Evolutionary conservation across 2,113 vertebrate genomes (phyloP), one percentile per base, ranked within the genome.

Genomic region (Galbula dea): DNA sequence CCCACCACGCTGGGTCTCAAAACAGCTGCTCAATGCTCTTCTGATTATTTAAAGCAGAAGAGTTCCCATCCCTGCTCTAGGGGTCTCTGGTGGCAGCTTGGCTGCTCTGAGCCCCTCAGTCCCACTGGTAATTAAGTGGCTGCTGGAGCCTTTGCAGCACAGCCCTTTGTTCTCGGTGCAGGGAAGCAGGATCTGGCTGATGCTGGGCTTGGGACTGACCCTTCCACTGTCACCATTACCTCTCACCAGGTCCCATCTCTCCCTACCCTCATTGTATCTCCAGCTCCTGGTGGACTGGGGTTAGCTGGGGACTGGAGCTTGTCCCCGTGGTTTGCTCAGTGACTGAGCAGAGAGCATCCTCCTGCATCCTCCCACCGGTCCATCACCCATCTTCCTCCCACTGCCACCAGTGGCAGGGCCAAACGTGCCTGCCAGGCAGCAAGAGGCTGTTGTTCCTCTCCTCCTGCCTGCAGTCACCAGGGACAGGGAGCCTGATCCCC

Each of bases 81-180:
- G 0, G 41, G 51, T 18, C 34, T 3, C 6, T 4, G 41, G 32
- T 12, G 52, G 13, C 88, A 29, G 27, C 48, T 39, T 21, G 5
- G 83, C 90, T 36, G 80, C 80, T 71, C 84, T 1, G 17, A 83
- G 54, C 52, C 58, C 72, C 55, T 7, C 0, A 1, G 15, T n/a
- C 89, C 83, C 66, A 0, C 41, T 9, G 81, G 67, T 41, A 7
- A 61, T 57, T 20, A 27, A 29, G 74, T 2, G 57, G 46, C 72
- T 8, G 0, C 49, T 2, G 3, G 76, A 46, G 68, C 68, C 84
- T 86, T 22, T 1, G 15, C 78, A 4, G 81, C 7, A 2, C 88
- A 45, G 80, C 86, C 79, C 88, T 92, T 96, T 96, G 93, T 94
- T 90, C 88, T 54, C 15, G 2, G 72, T 52, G 81, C 84, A 6